Percentiles rank a stretch among this genome's conserved stretches.
phyloP scores from a whole-genome alignment of 92 coral and sea anemone species.

The Hydrozoanthus gracilis region DNA sequence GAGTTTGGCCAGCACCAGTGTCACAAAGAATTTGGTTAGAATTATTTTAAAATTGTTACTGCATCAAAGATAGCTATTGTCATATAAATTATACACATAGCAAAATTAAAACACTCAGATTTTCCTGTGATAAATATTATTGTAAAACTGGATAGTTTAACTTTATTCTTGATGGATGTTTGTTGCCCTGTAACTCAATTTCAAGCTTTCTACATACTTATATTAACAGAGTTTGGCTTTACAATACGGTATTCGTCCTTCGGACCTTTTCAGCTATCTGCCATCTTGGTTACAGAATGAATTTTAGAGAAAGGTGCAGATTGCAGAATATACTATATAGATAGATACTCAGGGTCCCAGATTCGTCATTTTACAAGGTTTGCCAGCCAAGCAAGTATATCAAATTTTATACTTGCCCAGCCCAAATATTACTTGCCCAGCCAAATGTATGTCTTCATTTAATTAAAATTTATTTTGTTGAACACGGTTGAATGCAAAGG shows the following conservation, averaged over 20 bases:
- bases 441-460: slow-evolving; percentile 22
- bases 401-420: background rate
- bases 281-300: no score
- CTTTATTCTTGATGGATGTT: background rate
- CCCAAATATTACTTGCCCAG: slow-evolving; percentile 8
- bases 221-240: background rate
- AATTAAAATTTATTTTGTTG: background rate
- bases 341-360: background rate
- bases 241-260: no score
- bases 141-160: background rate
- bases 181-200: background rate
- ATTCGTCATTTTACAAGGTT: slow-evolving; percentile 11
- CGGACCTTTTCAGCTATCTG: no score
- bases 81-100: no score
- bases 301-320: no score
- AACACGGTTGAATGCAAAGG: slow-evolving; percentile 7
- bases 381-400: slow-evolving; percentile 14
- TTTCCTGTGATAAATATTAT: no score
- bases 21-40: no score
- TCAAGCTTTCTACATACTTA: background rate
- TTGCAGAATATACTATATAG: no score
- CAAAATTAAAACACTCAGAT: no score
- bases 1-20: no score
- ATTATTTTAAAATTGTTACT: no score
- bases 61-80: no score